Percentiles rank a stretch among this genome's conserved stretches.
phyloP scores from a whole-genome alignment of 2,888 invertebrate species.

The Epinotia bilunana region DNA sequence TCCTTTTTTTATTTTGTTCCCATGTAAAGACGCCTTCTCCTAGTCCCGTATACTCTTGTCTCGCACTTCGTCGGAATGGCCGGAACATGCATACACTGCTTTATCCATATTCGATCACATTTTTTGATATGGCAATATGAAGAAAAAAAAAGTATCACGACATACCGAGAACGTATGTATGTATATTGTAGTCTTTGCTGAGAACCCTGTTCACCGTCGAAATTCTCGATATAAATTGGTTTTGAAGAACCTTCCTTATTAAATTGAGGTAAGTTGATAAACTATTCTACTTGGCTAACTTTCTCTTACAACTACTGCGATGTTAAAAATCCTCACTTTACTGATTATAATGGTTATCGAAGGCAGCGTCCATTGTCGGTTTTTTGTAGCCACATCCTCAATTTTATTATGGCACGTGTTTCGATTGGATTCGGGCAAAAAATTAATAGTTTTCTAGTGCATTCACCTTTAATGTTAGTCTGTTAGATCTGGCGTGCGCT shows the following conservation, averaged over 20 bases:
- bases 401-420: conserved; percentile 79
- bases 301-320: neutral
- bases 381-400: conserved; percentile 84
- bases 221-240: conserved; percentile 25
- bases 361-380: conserved; percentile 71
- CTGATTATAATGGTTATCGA: conserved; percentile 28
- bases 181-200: no score
- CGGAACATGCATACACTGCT: neutral
- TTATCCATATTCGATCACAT: neutral
- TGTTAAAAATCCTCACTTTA: conserved; percentile 6
- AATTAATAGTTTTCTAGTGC: conserved; percentile 63
- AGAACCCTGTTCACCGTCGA: conserved; percentile 1
- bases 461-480: conserved; percentile 62
- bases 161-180: conserved; percentile 6
- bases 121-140: conserved; percentile 11
- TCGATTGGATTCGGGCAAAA: conserved; percentile 77
- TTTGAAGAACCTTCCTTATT: conserved; percentile 16
- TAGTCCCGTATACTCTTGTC: no score
- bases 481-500: conserved; percentile 57
- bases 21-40: no score
- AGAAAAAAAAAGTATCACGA: conserved; percentile 22
- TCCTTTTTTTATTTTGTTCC: no score
- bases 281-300: neutral
- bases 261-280: conserved; percentile 23
- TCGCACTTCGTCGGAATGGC: no score